Evolutionary conservation across 2,113 vertebrate species (phyloP).

Genomic region (Sceloporus tristichus): DNA sequence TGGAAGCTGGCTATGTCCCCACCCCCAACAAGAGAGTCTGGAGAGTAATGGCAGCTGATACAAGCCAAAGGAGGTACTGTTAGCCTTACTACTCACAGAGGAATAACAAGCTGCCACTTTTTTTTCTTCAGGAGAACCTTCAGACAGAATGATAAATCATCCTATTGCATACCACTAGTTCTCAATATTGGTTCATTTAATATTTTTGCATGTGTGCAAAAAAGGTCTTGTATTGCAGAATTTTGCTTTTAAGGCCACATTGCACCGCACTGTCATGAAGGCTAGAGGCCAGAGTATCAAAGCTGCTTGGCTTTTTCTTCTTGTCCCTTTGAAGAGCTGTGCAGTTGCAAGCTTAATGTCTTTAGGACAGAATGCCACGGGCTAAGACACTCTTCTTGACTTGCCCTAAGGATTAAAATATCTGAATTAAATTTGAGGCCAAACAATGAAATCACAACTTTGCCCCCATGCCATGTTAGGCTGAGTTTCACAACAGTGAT

Average conservation of each 20-base stretch:
- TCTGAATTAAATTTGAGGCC: conserved; percentile 23
- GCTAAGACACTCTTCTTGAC: not conserved
- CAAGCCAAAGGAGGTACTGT: not conserved
- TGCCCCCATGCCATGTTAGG: not conserved
- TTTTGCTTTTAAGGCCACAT: rapidly evolving
- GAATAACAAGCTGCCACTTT: not conserved
- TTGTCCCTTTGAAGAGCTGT: not conserved
- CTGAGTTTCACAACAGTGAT: rapidly evolving
- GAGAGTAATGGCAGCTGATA: not conserved
- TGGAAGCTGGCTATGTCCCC: too few relatives aligned
- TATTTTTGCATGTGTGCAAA: not conserved
- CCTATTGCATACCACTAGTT: not conserved
- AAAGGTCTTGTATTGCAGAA: rapidly evolving
- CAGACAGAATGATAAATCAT: too few relatives aligned
- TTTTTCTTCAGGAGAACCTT: not conserved
- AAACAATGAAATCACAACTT: conserved; percentile 13
- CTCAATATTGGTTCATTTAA: rapidly evolving
- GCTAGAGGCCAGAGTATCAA: rapidly evolving
- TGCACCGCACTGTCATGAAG: not conserved
- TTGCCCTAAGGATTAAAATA: not conserved
- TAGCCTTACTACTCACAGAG: not conserved
- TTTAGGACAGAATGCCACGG: conserved; percentile 5
- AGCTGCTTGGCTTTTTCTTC: not conserved
- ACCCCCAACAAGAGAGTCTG: not conserved
- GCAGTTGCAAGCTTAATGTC: not conserved